Evolutionary conservation across 2,113 vertebrate genomes (phyloP).

Genomic region (Indicator maculatus): DNA sequence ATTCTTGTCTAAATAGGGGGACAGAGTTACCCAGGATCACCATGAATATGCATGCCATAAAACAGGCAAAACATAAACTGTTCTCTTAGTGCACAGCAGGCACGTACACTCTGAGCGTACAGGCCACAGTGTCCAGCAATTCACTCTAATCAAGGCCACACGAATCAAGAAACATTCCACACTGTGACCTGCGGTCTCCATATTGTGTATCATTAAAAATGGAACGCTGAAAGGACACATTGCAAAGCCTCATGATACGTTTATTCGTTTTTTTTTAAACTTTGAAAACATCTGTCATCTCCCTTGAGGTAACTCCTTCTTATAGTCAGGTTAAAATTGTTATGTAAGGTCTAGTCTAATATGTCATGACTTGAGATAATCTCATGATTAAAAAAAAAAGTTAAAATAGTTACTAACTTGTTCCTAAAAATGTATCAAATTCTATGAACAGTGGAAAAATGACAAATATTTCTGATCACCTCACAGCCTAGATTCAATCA

Average conservation of each 20-base stretch:
- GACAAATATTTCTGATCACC: neutral
- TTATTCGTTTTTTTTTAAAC: neutral
- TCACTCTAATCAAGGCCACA: neutral
- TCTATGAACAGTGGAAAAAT: neutral
- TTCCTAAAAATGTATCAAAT: neutral
- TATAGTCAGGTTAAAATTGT: neutral
- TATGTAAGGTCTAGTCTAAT: neutral
- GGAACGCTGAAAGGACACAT: neutral
- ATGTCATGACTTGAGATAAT: conserved; percentile 2
- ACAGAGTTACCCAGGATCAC: neutral
- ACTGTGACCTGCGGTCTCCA: neutral
- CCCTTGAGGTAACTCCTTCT: conserved; percentile 1
- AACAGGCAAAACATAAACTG: neutral
- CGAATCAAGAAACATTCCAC: neutral
- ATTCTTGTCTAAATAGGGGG: neutral
- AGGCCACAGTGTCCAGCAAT: neutral
- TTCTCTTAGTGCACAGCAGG: neutral
- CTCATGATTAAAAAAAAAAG: neutral
- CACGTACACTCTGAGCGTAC: neutral
- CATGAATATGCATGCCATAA: neutral
- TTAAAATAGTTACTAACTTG: neutral
- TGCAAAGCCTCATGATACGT: neutral
- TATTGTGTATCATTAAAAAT: neutral
- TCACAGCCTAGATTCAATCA: neutral
- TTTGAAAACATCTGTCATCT: conserved; percentile 18